These are phyloP conservation scores for Hydroisotoma schaefferi DNA, from an alignment of 2,888 invertebrate genomes.

Conservation along the genomic window DNA sequence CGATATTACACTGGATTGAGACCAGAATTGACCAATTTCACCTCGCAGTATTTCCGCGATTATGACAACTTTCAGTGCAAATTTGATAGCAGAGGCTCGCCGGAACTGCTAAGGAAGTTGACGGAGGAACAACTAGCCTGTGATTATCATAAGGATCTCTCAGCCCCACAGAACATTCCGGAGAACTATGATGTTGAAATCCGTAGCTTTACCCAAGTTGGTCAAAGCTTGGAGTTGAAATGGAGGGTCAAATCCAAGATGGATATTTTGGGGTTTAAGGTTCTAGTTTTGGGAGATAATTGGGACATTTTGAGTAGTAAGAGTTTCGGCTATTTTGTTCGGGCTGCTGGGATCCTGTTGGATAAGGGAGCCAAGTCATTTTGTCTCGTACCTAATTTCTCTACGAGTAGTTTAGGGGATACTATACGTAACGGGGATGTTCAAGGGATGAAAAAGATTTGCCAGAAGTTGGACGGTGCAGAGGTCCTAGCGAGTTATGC, in stretches of 20 bases:
- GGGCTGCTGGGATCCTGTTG: slow-evolving; percentile 35
- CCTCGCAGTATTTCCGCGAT: slow-evolving; percentile 36
- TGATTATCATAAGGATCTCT: slow-evolving; percentile 38
- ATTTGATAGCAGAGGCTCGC: slow-evolving; percentile 8
- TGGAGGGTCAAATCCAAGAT: slow-evolving; percentile 47
- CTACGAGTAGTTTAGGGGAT: neutral
- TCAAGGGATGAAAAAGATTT: neutral
- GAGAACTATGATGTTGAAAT: slow-evolving; percentile 45
- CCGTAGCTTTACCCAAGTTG: slow-evolving; percentile 31
- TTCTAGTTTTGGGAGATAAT: slow-evolving; percentile 27
- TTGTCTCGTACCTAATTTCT: slow-evolving; percentile 43
- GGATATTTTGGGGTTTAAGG: slow-evolving; percentile 43
- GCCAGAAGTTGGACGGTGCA: neutral
- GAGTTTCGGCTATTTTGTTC: slow-evolving; percentile 34
- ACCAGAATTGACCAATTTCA: slow-evolving; percentile 43
- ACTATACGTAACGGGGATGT: neutral
- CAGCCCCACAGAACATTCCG: slow-evolving; percentile 40
- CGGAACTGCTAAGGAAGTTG: slow-evolving; percentile 23
- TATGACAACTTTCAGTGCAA: slow-evolving; percentile 11
- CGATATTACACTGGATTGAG: slow-evolving; percentile 41
- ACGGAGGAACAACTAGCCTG: slow-evolving; percentile 42
- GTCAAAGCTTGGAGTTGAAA: slow-evolving; percentile 34
- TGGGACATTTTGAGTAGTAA: slow-evolving; percentile 22
- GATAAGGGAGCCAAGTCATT: slow-evolving; percentile 23
- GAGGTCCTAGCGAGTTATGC: neutral